These are phyloP conservation scores for Nesospiza acunhae DNA, from an alignment of 2,113 vertebrate genomes.

Conservation along the genomic window DNA sequence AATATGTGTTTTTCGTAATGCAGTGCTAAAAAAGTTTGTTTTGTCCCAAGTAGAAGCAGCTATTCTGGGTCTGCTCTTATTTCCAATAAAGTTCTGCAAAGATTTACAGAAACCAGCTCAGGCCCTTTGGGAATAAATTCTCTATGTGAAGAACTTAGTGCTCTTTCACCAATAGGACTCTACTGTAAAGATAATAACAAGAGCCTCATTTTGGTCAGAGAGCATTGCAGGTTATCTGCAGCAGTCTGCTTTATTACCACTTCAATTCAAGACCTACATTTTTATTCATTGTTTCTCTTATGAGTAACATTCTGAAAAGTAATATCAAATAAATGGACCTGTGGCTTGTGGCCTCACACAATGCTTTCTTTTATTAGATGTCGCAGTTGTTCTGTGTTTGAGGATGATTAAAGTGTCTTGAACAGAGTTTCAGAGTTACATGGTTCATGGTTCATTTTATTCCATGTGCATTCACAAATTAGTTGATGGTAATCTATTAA, in stretches of 20 bases:
- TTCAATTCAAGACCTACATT: constrained; percentile 8
- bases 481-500: constrained; percentile 52
- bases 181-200: neutral
- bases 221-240: constrained; percentile 27
- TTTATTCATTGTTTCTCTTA: constrained; percentile 52
- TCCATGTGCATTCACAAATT: constrained; percentile 36
- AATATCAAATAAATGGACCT: constrained; percentile 34
- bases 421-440: neutral
- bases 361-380: constrained; percentile 41
- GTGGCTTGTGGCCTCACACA: constrained; percentile 11
- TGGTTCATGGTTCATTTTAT: constrained; percentile 29
- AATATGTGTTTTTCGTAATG: fast-evolving
- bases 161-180: neutral
- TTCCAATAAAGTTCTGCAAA: neutral
- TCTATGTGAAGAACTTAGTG: neutral
- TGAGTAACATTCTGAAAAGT: constrained; percentile 29
- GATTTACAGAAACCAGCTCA: neutral
- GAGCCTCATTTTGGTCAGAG: neutral
- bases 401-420: constrained; percentile 50
- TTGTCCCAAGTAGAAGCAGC: neutral
- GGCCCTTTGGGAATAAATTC: neutral
- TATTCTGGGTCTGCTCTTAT: neutral
- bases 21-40: neutral
- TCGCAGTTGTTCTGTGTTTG: neutral
- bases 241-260: constrained; percentile 7